Evolutionary conservation across 2,888 invertebrate species (phyloP).

Genomic region (Liopterus haemorrhoidalis): DNA sequence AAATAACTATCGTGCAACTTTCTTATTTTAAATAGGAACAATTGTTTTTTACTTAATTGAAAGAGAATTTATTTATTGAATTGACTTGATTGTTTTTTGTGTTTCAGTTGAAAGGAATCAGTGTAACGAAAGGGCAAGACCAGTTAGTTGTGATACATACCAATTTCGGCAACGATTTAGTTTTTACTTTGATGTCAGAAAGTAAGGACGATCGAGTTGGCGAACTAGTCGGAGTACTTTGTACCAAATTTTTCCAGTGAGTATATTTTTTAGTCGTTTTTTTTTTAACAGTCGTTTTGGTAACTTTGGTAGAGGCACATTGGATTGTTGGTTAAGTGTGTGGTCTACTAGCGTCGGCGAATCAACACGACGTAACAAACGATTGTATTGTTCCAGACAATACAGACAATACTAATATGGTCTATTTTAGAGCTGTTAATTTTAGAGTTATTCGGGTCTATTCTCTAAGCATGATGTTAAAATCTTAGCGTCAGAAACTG

Average conservation of each 20-base stretch:
- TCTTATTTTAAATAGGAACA: conserved; percentile 2
- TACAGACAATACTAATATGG: too few relatives aligned
- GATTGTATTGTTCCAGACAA: too few relatives aligned
- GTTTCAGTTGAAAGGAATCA: conserved; percentile 73
- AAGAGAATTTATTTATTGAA: background rate
- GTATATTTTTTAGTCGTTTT: conserved; percentile 42
- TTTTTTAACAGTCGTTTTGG: too few relatives aligned
- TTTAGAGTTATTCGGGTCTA: too few relatives aligned
- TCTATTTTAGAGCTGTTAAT: conserved; percentile 8
- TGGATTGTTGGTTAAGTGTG: too few relatives aligned
- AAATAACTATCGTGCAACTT: too few relatives aligned
- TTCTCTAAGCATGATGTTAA: too few relatives aligned
- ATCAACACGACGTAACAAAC: too few relatives aligned
- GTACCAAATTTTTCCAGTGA: conserved; percentile 71
- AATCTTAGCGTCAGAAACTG: too few relatives aligned
- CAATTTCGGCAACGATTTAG: conserved; percentile 82
- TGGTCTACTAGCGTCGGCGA: too few relatives aligned
- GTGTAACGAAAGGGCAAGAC: conserved; percentile 78
- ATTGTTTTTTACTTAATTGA: conserved; percentile 4
- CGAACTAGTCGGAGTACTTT: conserved; percentile 77
- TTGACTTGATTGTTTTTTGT: conserved; percentile 25
- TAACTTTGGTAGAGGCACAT: too few relatives aligned
- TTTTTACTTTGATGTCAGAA: conserved; percentile 61
- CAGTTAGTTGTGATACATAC: conserved; percentile 85
- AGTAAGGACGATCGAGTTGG: conserved; percentile 70